Evolutionary conservation across 2,888 invertebrate species (phyloP).

Genomic region (Antheraea assamensis): DNA sequence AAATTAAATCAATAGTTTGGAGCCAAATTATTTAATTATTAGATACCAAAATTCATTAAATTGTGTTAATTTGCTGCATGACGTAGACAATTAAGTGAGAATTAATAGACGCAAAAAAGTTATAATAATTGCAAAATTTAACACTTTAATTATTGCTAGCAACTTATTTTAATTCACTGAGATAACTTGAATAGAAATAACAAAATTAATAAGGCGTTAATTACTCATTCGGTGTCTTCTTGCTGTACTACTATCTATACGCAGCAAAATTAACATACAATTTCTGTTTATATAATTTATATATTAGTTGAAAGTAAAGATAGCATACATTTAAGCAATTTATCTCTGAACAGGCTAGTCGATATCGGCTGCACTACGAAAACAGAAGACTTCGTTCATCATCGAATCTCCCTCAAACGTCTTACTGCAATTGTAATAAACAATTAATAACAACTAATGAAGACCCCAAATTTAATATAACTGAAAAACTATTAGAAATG

Average conservation of each 20-base stretch:
- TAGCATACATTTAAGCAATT: slow-evolving; percentile 36
- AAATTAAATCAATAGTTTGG: not conserved
- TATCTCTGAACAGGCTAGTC: slow-evolving; percentile 77
- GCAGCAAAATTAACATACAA: not conserved
- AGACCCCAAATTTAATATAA: slow-evolving; percentile 9
- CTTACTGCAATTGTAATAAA: slow-evolving; percentile 57
- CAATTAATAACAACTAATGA: slow-evolving; percentile 26
- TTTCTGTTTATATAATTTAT: not conserved
- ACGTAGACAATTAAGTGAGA: not conserved
- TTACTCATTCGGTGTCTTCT: not conserved
- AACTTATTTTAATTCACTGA: slow-evolving; percentile 5
- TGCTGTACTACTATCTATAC: not conserved
- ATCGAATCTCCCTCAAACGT: slow-evolving; percentile 40
- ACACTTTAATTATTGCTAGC: slow-evolving; percentile 2
- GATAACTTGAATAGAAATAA: not conserved
- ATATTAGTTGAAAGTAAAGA: not conserved
- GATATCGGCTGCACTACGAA: slow-evolving; percentile 72
- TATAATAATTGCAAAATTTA: not conserved
- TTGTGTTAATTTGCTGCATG: not conserved
- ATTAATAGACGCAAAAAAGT: not conserved
- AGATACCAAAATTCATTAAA: not conserved
- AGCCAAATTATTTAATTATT: not conserved
- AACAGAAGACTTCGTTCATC: slow-evolving; percentile 54
- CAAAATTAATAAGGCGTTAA: not conserved
- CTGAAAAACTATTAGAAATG: slow-evolving; percentile 62